phyloP scores from a whole-genome alignment of 92 coral and sea anemone genomes.

The Bergia sp. region DNA sequence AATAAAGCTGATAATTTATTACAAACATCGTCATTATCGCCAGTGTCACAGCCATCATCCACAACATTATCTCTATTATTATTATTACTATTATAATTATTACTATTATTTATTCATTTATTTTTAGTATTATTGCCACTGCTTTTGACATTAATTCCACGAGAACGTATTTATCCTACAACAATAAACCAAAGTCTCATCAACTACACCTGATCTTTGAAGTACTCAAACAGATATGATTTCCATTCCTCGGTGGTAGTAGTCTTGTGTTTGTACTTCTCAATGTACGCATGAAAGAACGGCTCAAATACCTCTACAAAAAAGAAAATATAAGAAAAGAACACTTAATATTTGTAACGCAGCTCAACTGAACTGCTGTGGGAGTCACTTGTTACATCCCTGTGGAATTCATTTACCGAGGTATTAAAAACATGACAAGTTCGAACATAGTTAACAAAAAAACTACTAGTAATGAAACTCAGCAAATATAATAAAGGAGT shows the following conservation, averaged over 20 bases:
- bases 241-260: conserved; percentile 78
- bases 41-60: no score
- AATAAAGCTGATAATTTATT: not conserved
- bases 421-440: not conserved
- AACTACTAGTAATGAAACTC: no score
- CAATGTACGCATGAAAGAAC: conserved; percentile 74
- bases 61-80: not conserved
- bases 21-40: not conserved
- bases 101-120: not conserved
- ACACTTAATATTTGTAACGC: not conserved
- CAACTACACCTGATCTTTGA: conserved; percentile 73
- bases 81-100: not conserved
- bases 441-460: not conserved
- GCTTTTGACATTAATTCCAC: no score
- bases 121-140: no score
- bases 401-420: not conserved
- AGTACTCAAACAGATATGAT: conserved; percentile 68
- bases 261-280: conserved; percentile 66
- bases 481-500: no score
- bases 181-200: not conserved
- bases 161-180: no score
- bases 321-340: not conserved
- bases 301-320: conserved; percentile 77
- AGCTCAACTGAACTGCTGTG: not conserved
- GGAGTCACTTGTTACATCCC: not conserved